Base-by-base conservation (phyloP, 2,888 invertebrate genomes). In the Pterobdella sp. region DNA sequence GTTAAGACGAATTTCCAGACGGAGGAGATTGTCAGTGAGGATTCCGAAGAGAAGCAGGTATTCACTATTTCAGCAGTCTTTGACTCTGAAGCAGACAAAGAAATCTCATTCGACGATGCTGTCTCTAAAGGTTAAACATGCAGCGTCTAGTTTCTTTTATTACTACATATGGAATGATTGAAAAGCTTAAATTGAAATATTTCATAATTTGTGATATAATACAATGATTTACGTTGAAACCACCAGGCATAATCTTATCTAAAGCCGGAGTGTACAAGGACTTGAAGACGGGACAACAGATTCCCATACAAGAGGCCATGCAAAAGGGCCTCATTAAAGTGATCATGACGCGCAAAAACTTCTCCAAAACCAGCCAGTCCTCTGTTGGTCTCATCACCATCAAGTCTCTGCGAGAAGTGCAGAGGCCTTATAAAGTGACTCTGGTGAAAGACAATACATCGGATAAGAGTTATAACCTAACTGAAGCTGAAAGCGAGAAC, bases 401-500 rank as follows among this genome's bases (percentile, higher is more conserved):
- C n/a, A 81, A 81, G 76, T 80, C 81, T 4, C 79, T 78, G 37
- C 2, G 77, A 73, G 73, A 81, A 80, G 52, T 1, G 49, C 73
- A 56, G 3, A 32, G 73, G 26, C 75, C 74, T 2, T 75, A 73
- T 74, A 64, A n/a, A 35, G 63, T 75, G 37, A 34, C 36, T 0
- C 49, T 35, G 14, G 72, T 72, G 63, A 60, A 42, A 34, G 75
- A 75, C 75, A 75, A 73, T 1, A 14, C 14, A 32, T 56, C 69
- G 35, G 72, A 63, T 4, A 64, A 75, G 68, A 63, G 74, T 34
- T 64, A 79, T 3, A 68, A 72, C 29, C 77, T 79, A 4, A 74
- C 78, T 37, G 93, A 94, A 87, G 94, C 94, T 35, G 93, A 95
- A 79, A 91, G 93, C 82, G 88, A 90, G 80, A 93, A 94, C 82